Base-by-base conservation (phyloP, 2,888 invertebrate genomes). In the Romanomermis culicivorax region DNA sequence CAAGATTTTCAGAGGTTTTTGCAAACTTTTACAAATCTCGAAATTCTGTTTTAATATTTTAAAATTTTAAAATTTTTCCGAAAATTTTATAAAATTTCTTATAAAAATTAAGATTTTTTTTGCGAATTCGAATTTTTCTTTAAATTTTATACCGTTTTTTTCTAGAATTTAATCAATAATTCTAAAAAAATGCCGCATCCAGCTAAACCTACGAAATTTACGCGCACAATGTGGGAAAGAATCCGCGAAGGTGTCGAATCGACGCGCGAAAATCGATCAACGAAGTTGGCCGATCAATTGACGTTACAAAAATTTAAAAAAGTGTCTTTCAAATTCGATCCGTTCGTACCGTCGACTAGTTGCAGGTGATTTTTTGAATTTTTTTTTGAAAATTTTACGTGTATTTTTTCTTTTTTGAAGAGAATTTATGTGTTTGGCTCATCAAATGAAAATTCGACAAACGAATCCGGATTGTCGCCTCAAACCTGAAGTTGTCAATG, bases 291-390 rank as follows among this genome's bases (percentile, higher is more conserved):
- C 20, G 42, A 23, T 2, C 4, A 2, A 7, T 7, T 52, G 30
- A 7, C 52, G 42, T 20, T 52, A 3, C n/a, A 47, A 17, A 25
- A 11, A 47, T 81, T 83, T 0, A 80, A 81, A 64, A 77, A 78
- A 70, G 77, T 87, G 57, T 77, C 78, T 53, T 78, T 85, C 53
- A 79, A 80, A 71, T 85, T 86, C 66, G 86, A 87, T 73, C 86
- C 87, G 2, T 86, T 86, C 70, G 77, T 79, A 62, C 75, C 79
- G 63, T 79, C 80, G 71, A 79, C 80, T 56, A 76, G 77, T 60
- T 76, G 77, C 62, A 76, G 80, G 79, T 79, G 72, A 72, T 68
- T 4, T 25, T 20, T n/a, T 30, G 24, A 52, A 25, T 26, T 52
- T 47, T 52, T 36, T 60, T 23, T 62, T 62, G 77, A 76, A 63